Evolutionary conservation across 2,888 invertebrate genomes (phyloP), one percentile per base, ranked within the genome.

Genomic region (Chironomus tentans): DNA sequence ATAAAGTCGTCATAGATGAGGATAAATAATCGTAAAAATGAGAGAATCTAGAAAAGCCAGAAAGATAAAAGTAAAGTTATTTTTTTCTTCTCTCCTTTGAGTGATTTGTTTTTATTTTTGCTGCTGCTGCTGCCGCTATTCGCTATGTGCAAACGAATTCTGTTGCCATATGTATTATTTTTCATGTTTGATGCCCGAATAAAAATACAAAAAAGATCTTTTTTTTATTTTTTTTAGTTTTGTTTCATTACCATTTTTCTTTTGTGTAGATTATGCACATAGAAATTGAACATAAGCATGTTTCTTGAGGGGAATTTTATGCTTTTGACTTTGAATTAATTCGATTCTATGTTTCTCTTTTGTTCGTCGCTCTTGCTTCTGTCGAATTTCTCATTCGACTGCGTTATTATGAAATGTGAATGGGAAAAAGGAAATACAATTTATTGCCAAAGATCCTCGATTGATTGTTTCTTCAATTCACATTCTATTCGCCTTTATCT

Each of bases 371-470:
- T 50, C 13, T 2, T 56, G 18, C 18, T n/a, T 56, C 15, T 15
- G 56, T 38, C 38, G 38, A 21, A 22, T 21, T 65, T 65, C n/a
- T 2, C 65, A 24, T 24, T 22, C 21, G 6, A 13, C 10, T 65
- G 65, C 65, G 38, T 38, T 38, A 38, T 38, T 38, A 38, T 38
- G 38, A 38, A 65, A 24, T 21, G 65, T 24, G 24, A 65, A 65
- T 38, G n/a, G 38, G 68, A 68, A 68, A 18, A 68, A 68, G 68
- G 68, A 68, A 68, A 46, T 46, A 68, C 38, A 18, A 46, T 38
- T 68, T 68, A 68, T 68, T 68, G 68, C 38, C 68, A 46, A 68
- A 68, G 68, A 68, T 68, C 46, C 68, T 28, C 22, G 13, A 68
- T 38, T 46, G 68, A 68, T 68, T 68, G 68, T 68, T 65, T 65